These are phyloP conservation scores for Pachyuromys duprasi DNA, from an alignment of 2,797 vertebrate species.

Conservation along the genomic window DNA sequence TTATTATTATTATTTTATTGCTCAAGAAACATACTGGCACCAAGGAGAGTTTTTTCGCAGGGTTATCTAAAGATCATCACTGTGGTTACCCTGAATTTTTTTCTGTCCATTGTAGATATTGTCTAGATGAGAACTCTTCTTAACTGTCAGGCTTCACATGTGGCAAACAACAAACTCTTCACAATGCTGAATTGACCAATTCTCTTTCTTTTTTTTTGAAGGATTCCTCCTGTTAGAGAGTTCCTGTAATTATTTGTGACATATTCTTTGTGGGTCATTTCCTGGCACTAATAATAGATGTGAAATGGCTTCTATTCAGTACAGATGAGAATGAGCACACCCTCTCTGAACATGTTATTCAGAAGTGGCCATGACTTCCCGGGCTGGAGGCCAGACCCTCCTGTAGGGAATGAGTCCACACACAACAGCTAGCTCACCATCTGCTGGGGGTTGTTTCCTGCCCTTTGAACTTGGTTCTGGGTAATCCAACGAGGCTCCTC, in stretches of 20 bases:
- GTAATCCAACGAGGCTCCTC: not conserved
- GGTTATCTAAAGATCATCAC: not conserved
- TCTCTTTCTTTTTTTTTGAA: not conserved
- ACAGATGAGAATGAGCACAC: rapidly evolving
- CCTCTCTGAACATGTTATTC: not conserved
- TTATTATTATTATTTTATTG: not conserved
- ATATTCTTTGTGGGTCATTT: not conserved
- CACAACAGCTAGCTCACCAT: not conserved
- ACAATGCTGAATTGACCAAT: not conserved
- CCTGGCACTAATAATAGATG: not conserved
- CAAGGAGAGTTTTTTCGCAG: not conserved
- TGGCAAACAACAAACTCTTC: not conserved
- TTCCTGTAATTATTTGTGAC: not conserved
- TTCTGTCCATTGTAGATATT: not conserved
- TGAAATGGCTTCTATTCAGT: not conserved
- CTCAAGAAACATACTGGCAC: not conserved
- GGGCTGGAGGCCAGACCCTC: not conserved
- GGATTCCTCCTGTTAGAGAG: not conserved
- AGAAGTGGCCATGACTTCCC: not conserved
- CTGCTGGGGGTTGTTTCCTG: not conserved
- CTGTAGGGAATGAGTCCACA: too few species aligned
- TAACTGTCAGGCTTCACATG: not conserved
- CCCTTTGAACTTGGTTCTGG: not conserved
- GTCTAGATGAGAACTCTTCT: not conserved
- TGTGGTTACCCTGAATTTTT: not conserved